These are phyloP conservation scores for Pasiphila rectangulata DNA, from an alignment of 2,888 invertebrate genomes.

Conservation along the genomic window DNA sequence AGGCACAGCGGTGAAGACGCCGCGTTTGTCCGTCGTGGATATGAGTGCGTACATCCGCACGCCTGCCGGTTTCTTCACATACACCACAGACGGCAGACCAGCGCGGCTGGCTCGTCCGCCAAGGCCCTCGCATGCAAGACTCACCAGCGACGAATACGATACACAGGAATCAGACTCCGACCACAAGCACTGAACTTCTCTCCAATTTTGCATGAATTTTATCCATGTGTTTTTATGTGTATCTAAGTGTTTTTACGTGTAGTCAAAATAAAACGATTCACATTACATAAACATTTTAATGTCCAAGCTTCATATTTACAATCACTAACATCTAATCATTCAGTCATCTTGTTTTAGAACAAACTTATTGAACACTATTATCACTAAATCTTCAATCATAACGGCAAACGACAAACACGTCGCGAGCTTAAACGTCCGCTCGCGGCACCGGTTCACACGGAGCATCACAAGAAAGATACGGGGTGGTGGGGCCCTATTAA, in stretches of 20 bases:
- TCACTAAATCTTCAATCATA: constrained; percentile 75
- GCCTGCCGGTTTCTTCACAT: constrained; percentile 31
- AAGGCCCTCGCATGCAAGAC: constrained; percentile 43
- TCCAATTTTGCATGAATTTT: constrained; percentile 1
- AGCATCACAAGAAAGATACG: constrained; percentile 56
- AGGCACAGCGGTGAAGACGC: constrained; percentile 67
- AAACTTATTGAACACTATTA: constrained; percentile 77
- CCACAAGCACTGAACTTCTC: constrained; percentile 18
- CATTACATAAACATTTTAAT: constrained; percentile 75
- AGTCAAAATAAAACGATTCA: constrained; percentile 54
- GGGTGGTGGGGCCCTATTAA: constrained; percentile 61
- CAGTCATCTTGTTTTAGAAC: constrained; percentile 76
- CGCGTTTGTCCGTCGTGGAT: constrained; percentile 65
- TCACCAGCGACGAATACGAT: constrained; percentile 73
- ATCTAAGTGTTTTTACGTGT: constrained; percentile 29
- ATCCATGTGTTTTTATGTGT: not conserved
- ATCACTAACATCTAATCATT: constrained; percentile 76
- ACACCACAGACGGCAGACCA: not conserved
- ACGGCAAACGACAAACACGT: constrained; percentile 68
- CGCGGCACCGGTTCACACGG: constrained; percentile 41
- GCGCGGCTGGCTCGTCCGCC: constrained; percentile 47
- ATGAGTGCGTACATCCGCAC: constrained; percentile 66
- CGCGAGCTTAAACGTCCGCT: constrained; percentile 18
- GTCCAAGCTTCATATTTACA: constrained; percentile 79
- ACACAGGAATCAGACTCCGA: constrained; percentile 66